Percentiles rank a stretch among this genome's conserved stretches.
Conservation (phyloP, 2,888 invertebrate species). For the Limnephilus lunatus region DNA sequence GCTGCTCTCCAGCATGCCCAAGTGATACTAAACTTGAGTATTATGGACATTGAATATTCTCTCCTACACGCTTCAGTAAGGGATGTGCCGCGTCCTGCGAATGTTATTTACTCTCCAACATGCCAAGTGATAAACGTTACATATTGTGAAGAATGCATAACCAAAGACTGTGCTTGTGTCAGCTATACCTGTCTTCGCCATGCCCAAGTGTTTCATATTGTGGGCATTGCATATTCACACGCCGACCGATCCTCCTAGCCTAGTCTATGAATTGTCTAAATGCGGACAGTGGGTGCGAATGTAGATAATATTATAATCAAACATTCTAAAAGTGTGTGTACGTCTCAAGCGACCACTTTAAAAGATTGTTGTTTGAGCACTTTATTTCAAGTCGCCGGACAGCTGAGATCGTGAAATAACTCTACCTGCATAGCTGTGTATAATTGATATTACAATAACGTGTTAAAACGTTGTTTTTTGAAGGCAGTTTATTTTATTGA, state of each 20-base stretch:
- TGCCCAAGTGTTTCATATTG: neutral
- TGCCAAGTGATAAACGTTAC: too few species aligned
- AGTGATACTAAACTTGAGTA: conserved; percentile 2
- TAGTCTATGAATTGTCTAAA: neutral
- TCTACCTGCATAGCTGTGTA: neutral
- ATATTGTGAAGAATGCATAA: too few species aligned
- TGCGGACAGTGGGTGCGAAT: neutral
- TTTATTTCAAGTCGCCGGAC: neutral
- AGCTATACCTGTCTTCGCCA: neutral
- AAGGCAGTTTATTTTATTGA: neutral
- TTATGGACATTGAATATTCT: too few species aligned
- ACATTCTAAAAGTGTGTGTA: neutral
- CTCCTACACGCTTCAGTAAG: too few species aligned
- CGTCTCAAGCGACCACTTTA: neutral
- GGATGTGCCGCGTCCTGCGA: neutral
- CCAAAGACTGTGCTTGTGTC: too few species aligned
- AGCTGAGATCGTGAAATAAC: neutral
- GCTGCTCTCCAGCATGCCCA: conserved; percentile 31
- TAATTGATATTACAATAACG: neutral
- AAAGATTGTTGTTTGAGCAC: neutral
- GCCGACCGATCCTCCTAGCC: neutral
- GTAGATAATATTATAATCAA: neutral
- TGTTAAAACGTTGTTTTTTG: neutral
- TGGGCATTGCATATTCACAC: neutral
- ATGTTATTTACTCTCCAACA: neutral